Conservation (phyloP, 2,888 invertebrate genomes). For the Zonitis immaculata region DNA sequence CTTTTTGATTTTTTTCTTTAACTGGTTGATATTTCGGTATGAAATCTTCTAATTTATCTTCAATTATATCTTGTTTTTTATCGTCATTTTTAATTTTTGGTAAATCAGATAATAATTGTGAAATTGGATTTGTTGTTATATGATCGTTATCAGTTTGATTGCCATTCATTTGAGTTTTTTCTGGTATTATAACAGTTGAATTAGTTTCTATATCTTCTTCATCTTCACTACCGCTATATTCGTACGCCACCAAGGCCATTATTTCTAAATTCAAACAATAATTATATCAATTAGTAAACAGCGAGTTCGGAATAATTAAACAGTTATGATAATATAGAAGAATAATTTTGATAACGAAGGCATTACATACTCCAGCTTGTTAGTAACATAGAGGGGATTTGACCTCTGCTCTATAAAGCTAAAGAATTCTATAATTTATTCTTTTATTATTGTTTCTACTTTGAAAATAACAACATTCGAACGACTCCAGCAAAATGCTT, state of each 20-base stretch:
- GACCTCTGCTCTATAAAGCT: not conserved
- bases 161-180: slow-evolving; percentile 2
- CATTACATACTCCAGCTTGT: too few species aligned
- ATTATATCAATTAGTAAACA: too few species aligned
- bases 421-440: too few species aligned
- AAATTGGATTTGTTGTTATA: slow-evolving; percentile 2
- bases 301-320: too few species aligned
- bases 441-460: not conserved
- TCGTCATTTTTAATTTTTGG: slow-evolving; percentile 27
- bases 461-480: not conserved
- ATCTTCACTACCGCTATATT: slow-evolving; percentile 34
- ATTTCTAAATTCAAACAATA: not conserved
- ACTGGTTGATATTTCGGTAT: slow-evolving; percentile 33
- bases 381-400: too few species aligned
- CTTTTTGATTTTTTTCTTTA: slow-evolving; percentile 31
- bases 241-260: slow-evolving; percentile 39
- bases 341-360: not conserved
- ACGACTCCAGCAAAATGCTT: not conserved
- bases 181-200: slow-evolving; percentile 9
- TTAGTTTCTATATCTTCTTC: slow-evolving; percentile 18
- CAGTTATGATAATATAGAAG: too few species aligned
- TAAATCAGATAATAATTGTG: slow-evolving; percentile 27
- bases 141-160: slow-evolving; percentile 3
- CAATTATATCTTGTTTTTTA: slow-evolving; percentile 17
- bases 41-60: slow-evolving; percentile 38